Base-by-base conservation (phyloP, 2,113 vertebrate species). In the Fulica atra region DNA sequence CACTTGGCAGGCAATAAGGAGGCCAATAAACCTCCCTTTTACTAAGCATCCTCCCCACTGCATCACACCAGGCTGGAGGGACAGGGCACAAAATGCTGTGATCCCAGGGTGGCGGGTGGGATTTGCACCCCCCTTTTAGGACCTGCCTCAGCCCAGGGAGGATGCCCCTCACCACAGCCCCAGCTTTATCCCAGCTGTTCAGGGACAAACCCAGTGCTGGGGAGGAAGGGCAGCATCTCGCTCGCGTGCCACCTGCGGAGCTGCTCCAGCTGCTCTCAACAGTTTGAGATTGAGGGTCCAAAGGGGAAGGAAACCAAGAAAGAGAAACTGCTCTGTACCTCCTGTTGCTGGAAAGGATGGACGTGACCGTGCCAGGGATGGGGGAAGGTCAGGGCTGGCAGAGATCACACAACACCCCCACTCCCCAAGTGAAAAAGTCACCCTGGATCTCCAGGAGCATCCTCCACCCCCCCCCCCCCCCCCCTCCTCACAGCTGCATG, bases 21-120 rank as follows among this genome's bases (percentile, higher is more conserved):
- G 14, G 12, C 36, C 31, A 42, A 65, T 70, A 77, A 88, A 95
- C 10, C 21, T 64, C 80, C 25, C 5, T 82, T 74, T 69, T 53
- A 6, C 36, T 5, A 7, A 87, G 68, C 71, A 83, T 60, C 71
- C 57, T 74, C 61, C 78, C 79, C 2, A 3, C 20, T 35, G 20
- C 84, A 56, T 7, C 14, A 0, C 50, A 42, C 21, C 84, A n/a
- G 10, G 51, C 0, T 2, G 36, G 50, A 18, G 36, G 15, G 23
- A 48, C 2, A 21, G 16, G 64, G 50, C 24, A 13, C 0, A 3
- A 18, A 71, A 17, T 1, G 1, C 25, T 8, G 9, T 0, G 3
- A 56, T 57, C 48, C 35, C n/a, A 5, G 3, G 54, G 48, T 48
- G 48, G 60, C 54, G 2, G 48, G 20, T 48, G 48, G 54, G 66